Conservation (phyloP, 2,888 invertebrate genomes). For the Pogonocherus hispidulus region DNA sequence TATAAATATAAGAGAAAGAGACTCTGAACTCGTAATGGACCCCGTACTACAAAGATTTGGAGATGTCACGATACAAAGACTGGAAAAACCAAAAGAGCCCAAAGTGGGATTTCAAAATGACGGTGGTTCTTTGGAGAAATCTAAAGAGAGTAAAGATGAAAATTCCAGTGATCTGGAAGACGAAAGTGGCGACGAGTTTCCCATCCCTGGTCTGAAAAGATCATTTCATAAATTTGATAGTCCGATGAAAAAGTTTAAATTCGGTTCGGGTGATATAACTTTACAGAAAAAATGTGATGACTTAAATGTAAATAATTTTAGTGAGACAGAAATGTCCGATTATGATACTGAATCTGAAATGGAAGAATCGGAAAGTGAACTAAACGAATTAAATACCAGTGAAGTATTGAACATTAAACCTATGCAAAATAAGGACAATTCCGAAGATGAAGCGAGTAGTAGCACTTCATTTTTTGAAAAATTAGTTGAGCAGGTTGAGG, state of each 20-base stretch:
- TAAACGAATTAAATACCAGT: slow-evolving; percentile 57
- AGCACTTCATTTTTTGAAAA: slow-evolving; percentile 65
- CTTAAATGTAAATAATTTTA: slow-evolving; percentile 54
- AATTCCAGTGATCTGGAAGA: slow-evolving; percentile 52
- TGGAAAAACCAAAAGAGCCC: slow-evolving; percentile 63
- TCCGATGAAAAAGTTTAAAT: slow-evolving; percentile 58
- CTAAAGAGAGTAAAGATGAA: slow-evolving; percentile 53
- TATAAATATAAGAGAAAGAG: slow-evolving; percentile 30
- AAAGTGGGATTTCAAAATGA: slow-evolving; percentile 54
- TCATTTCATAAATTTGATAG: slow-evolving; percentile 52
- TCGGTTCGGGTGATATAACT: slow-evolving; percentile 48
- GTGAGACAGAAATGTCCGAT: slow-evolving; percentile 65
- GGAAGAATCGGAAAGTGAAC: slow-evolving; percentile 67
- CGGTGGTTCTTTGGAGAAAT: slow-evolving; percentile 48
- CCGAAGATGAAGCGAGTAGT: slow-evolving; percentile 62
- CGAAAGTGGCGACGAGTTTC: slow-evolving; percentile 54
- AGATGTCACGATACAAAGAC: slow-evolving; percentile 74
- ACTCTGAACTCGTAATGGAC: slow-evolving; percentile 66
- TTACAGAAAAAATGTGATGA: slow-evolving; percentile 53
- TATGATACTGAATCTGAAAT: slow-evolving; percentile 64
- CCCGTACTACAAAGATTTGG: slow-evolving; percentile 73
- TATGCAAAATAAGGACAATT: slow-evolving; percentile 40
- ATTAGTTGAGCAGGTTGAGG: slow-evolving; percentile 60
- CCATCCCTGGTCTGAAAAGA: slow-evolving; percentile 52
- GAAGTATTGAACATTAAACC: slow-evolving; percentile 45